Conservation (phyloP, 2,113 vertebrate genomes). For the Platichthys flesus region DNA sequence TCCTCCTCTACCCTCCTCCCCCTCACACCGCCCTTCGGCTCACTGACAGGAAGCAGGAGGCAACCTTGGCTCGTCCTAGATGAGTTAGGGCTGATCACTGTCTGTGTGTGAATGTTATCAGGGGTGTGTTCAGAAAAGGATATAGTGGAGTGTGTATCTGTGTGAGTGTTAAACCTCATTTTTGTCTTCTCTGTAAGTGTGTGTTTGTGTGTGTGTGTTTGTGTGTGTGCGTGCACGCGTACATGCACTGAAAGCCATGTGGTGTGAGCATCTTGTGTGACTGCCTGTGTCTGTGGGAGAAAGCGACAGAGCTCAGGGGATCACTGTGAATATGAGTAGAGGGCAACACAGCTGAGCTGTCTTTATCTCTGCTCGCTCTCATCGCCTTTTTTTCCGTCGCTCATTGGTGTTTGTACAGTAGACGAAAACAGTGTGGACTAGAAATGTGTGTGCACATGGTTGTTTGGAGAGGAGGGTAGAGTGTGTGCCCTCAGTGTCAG, state of each 20-base stretch:
- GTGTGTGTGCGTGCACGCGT: not conserved
- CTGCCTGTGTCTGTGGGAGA: constrained; percentile 37
- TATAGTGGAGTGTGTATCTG: constrained; percentile 41
- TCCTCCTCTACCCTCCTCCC: constrained; percentile 35
- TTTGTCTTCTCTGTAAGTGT: constrained; percentile 9
- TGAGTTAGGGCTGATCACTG: constrained; percentile 51
- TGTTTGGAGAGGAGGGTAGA: constrained; percentile 60
- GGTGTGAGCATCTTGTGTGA: constrained; percentile 44
- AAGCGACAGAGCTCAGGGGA: constrained; percentile 39
- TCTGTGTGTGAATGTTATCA: constrained; percentile 49
- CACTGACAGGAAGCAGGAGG: constrained; percentile 73
- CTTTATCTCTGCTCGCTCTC: constrained; percentile 55
- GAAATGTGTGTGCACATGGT: constrained; percentile 64
- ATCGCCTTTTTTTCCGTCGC: constrained; percentile 27
- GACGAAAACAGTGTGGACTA: constrained; percentile 46
- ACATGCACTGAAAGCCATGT: constrained; percentile 31
- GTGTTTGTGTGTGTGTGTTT: not conserved
- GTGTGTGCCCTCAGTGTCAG: constrained; percentile 28
- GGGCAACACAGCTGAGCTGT: constrained; percentile 64
- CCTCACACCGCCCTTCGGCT: constrained; percentile 58
- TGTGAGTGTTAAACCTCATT: constrained; percentile 29
- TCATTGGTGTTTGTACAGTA: constrained; percentile 69
- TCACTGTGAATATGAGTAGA: constrained; percentile 55
- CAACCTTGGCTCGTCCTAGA: constrained; percentile 66
- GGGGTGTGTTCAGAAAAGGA: constrained; percentile 32